Evolutionary conservation across 1,140 invertebrate species (phyloP), one percentile per base, ranked within the genome.

Genomic region (Drosophila mojavensis): DNA sequence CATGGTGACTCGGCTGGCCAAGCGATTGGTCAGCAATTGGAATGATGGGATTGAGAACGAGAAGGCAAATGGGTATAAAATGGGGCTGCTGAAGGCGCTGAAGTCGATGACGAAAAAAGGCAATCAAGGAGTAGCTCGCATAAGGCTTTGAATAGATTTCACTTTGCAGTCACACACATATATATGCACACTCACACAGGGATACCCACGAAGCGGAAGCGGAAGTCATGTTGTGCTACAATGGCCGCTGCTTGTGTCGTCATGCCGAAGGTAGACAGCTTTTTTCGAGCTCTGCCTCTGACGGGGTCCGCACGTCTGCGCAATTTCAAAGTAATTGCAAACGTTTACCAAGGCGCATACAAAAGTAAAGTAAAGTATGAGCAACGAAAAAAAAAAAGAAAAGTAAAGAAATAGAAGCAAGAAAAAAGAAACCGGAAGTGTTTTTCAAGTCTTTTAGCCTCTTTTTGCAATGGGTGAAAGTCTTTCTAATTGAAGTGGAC

Each of bases 401-500:
- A 24, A 62, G 51, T 9, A 56, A 55, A 61, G 74, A 72, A 24
- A 84, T 77, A 80, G 80, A 80, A 60, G 54, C 3, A 80, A 74
- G 77, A 84, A 89, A 56, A 89, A 56, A 53, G 83, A 84, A 89
- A 60, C 53, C 83, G 83, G 83, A 88, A 88, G 83, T 88, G 84
- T 84, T 90, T 89, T 89, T 79, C 79, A 71, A 79, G 74, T 88
- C 69, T 81, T 74, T 77, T 64, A 79, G 51, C 59, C 55, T 41
- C 59, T 33, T 78, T 83, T 76, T 73, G 76, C 36, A 69, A 72
- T 72, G 71, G 79, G 79, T 91, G 83, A 91, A 91, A 91, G 88
- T 91, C 88, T 91, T 91, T 88, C 79, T 91, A 91, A 91, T 91
- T 91, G 89, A 91, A 91, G 89, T 89, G 89, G 63, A 84, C 77